A percentile compares a stretch with the other conserved stretches of the same genome.
Conservation (phyloP, 2,888 invertebrate species). For the Coenonympha glycerion region DNA sequence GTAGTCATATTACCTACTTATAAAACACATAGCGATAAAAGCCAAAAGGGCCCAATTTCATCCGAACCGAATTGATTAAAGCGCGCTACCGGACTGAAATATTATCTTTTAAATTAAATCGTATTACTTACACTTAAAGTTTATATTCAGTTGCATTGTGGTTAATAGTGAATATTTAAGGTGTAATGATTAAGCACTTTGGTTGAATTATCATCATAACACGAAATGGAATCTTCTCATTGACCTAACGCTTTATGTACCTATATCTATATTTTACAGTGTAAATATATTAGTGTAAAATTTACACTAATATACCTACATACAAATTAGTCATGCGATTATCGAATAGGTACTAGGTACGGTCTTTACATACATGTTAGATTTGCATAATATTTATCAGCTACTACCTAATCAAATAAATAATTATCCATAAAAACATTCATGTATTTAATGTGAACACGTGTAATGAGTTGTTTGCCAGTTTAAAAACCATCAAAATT, state of each 20-base stretch:
- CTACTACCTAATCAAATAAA: too few species aligned
- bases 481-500: too few species aligned
- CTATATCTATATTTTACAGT: too few species aligned
- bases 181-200: constrained; percentile 39
- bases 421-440: too few species aligned
- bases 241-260: constrained; percentile 23
- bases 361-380: too few species aligned
- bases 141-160: constrained; percentile 23
- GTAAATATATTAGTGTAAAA: too few species aligned
- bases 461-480: too few species aligned
- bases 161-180: constrained; percentile 35
- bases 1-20: constrained; percentile 18
- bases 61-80: constrained; percentile 54
- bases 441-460: too few species aligned
- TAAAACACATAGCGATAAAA: constrained; percentile 21
- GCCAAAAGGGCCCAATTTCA: constrained; percentile 24
- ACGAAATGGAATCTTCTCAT: constrained; percentile 37
- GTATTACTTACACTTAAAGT: constrained; percentile 1
- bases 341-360: too few species aligned
- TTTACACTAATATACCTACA: too few species aligned
- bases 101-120: constrained; percentile 18
- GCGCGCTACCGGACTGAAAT: constrained; percentile 51
- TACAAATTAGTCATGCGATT: too few species aligned
- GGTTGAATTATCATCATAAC: constrained; percentile 30
- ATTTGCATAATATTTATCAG: too few species aligned